Conservation (phyloP, 2,113 vertebrate genomes). For the Calidris pugnax region DNA sequence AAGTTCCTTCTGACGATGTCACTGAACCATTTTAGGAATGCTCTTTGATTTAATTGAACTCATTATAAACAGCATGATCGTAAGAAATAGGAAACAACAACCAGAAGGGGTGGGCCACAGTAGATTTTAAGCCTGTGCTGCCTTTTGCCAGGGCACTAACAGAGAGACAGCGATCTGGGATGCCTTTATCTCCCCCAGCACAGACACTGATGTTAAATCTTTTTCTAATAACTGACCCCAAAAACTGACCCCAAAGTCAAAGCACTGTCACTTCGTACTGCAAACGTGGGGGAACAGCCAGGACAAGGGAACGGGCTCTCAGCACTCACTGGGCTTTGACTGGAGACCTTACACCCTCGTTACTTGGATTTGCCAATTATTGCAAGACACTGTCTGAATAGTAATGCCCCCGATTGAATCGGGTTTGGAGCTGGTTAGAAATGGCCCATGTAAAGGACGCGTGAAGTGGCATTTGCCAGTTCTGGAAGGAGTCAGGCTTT, state of each 20-base stretch:
- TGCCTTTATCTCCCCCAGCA: background rate
- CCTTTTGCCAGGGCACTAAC: background rate
- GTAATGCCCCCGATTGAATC: background rate
- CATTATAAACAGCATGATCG: background rate
- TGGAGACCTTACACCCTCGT: background rate
- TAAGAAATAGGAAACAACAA: background rate
- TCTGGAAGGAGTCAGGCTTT: background rate
- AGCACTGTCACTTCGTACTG: background rate
- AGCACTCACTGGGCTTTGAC: background rate
- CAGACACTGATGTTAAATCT: background rate
- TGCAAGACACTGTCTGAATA: background rate
- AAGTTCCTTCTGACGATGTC: background rate
- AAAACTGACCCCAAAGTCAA: background rate
- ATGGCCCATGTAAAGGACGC: background rate
- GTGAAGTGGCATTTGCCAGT: background rate
- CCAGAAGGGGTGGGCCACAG: background rate
- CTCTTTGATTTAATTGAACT: background rate
- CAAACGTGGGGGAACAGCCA: accelerated
- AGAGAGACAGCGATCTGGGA: background rate
- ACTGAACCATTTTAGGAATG: background rate
- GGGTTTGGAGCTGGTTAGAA: background rate
- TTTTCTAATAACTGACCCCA: background rate
- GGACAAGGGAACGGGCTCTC: background rate
- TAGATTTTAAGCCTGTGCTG: background rate
- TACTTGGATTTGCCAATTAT: background rate